These are phyloP conservation scores for Aphelocoma californica DNA, from an alignment of 2,797 vertebrate genomes.

Conservation along the genomic window DNA sequence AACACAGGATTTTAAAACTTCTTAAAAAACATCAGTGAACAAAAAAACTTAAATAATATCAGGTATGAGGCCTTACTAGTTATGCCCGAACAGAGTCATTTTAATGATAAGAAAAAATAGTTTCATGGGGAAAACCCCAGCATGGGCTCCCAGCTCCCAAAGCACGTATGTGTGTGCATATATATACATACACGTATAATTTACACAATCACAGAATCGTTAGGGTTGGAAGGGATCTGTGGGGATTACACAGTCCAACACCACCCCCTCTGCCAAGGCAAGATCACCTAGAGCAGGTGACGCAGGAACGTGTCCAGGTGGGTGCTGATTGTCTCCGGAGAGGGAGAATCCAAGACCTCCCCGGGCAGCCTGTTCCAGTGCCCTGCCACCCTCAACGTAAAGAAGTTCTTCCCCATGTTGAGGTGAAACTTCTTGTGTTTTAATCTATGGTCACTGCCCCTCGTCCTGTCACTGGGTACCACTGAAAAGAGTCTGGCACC, in stretches of 20 bases:
- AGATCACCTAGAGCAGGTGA: background rate
- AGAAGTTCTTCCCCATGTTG: no score
- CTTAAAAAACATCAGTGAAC: background rate
- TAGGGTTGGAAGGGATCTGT: background rate
- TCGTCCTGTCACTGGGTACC: background rate
- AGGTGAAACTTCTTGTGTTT: background rate
- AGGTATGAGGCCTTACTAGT: background rate
- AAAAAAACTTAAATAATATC: background rate
- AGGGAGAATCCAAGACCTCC: background rate
- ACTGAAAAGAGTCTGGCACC: background rate
- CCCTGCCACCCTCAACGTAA: background rate
- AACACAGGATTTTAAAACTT: accelerated
- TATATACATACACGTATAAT: accelerated
- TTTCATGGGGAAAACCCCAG: background rate
- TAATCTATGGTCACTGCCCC: background rate
- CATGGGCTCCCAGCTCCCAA: accelerated
- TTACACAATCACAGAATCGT: background rate
- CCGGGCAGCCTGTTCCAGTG: background rate
- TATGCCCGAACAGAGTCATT: background rate
- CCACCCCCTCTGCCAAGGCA: background rate
- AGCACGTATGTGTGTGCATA: accelerated
- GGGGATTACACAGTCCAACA: background rate
- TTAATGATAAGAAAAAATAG: background rate
- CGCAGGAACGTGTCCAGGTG: background rate
- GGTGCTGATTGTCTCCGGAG: no score